Percentiles rank a stretch among this genome's conserved stretches.
These are phyloP conservation scores for Sigmodon hispidus DNA, from an alignment of 2,113 vertebrate genomes.

Conservation along the genomic window DNA sequence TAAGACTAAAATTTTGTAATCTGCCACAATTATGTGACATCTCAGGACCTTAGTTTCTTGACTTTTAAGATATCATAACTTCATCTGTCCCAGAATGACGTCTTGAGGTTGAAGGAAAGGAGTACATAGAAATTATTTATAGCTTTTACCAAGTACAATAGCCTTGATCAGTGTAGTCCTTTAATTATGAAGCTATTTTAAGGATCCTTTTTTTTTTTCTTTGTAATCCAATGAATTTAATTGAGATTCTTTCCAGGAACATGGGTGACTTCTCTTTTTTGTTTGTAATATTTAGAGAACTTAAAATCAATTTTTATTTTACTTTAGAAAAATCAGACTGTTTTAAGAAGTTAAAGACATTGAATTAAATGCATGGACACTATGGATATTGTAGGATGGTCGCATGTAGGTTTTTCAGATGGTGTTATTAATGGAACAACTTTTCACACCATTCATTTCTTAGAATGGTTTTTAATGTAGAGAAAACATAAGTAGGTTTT, in stretches of 20 bases:
- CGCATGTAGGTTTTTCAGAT: not conserved
- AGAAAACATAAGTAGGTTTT: conserved; percentile 70
- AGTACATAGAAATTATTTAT: not conserved
- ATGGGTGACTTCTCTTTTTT: not conserved
- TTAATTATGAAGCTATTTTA: conserved; percentile 38
- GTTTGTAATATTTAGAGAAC: not conserved
- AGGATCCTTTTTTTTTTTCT: not conserved
- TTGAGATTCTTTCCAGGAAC: not conserved
- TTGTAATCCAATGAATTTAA: not conserved
- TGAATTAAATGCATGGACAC: not conserved
- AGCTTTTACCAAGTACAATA: not conserved
- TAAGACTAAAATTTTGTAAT: not conserved
- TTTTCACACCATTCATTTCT: conserved; percentile 62
- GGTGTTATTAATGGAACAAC: conserved; percentile 12
- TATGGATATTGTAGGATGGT: not conserved
- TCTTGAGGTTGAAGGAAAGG: not conserved
- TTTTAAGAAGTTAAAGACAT: not conserved
- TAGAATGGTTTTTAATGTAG: conserved; percentile 57
- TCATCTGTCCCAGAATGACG: not conserved
- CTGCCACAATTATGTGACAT: not conserved
- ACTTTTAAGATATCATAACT: not conserved
- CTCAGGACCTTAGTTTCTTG: not conserved
- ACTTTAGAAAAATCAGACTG: not conserved
- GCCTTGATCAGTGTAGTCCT: not conserved
- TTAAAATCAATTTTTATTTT: conserved; percentile 6